These are phyloP conservation scores for Bradysia coprophila DNA, from an alignment of 1,140 invertebrate species.

Conservation along the genomic window DNA sequence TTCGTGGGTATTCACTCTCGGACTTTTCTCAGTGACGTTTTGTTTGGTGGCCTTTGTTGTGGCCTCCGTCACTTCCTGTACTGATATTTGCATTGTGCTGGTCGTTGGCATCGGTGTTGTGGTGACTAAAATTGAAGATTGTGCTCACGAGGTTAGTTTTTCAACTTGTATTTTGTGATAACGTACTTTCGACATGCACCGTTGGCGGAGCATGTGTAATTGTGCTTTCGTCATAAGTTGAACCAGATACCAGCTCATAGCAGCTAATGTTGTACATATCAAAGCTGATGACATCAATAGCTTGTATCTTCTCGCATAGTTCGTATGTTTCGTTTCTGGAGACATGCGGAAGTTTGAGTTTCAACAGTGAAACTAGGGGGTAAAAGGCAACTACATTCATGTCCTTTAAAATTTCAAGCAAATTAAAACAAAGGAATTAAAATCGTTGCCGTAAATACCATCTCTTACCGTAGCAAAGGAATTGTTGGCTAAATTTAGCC, in stretches of 20 bases:
- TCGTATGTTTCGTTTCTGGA: conserved; percentile 12
- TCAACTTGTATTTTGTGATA: conserved; percentile 5
- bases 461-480: conserved; percentile 15
- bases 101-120: conserved; percentile 9
- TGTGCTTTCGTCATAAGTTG: conserved; percentile 19
- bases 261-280: conserved; percentile 18
- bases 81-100: conserved; percentile 9
- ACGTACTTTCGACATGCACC: conserved; percentile 4
- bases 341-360: conserved; percentile 18
- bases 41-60: not conserved
- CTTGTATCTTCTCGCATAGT: conserved; percentile 15
- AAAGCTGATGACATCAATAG: conserved; percentile 20
- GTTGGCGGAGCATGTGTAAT: conserved; percentile 8
- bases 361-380: conserved; percentile 16
- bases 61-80: conserved; percentile 1
- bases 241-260: conserved; percentile 16
- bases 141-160: conserved; percentile 1
- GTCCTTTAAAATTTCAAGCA: conserved; percentile 17
- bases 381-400: conserved; percentile 22
- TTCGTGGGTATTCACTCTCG: not conserved
- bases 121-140: conserved; percentile 5
- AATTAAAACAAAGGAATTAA: not conserved
- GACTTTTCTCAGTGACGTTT: not conserved
- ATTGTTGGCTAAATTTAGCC: conserved; percentile 25
- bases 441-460: not conserved